phyloP scores from a whole-genome alignment of 2,888 invertebrate species.

The Aspidiotus rigidus region DNA sequence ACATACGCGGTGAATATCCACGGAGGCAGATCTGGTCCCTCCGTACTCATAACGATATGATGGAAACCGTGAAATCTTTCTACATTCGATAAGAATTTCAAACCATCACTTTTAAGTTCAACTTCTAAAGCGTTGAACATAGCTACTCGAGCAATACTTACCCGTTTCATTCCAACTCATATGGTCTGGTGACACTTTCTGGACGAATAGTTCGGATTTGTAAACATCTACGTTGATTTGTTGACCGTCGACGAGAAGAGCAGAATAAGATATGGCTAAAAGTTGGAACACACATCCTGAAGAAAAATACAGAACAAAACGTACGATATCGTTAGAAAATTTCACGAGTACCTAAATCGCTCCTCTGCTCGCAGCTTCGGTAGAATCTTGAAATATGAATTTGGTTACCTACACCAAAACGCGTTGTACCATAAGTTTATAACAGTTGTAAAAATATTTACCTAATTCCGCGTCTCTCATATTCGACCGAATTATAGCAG shows the following conservation, averaged over 20 bases:
- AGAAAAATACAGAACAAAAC: too few species aligned
- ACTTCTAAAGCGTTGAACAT: too few species aligned
- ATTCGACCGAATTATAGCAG: too few species aligned
- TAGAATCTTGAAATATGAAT: too few species aligned
- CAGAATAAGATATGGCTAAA: neutral
- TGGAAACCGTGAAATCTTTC: conserved; percentile 55
- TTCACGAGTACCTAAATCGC: too few species aligned
- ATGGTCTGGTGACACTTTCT: neutral
- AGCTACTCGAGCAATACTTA: neutral
- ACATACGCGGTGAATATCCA: conserved; percentile 82
- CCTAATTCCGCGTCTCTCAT: too few species aligned
- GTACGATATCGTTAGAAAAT: too few species aligned
- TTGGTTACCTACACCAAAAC: too few species aligned
- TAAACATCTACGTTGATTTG: conserved; percentile 6
- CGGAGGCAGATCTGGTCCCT: conserved; percentile 72
- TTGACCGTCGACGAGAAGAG: neutral
- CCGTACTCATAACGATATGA: conserved; percentile 64
- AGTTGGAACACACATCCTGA: too few species aligned
- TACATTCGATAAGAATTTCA: conserved; percentile 38
- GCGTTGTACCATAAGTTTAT: too few species aligned
- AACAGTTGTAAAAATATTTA: too few species aligned
- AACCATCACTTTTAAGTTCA: neutral
- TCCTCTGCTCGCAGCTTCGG: too few species aligned
- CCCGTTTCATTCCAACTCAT: conserved; percentile 4
- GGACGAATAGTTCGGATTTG: neutral